Conservation (phyloP, 2,888 invertebrate species). For the Tanypteryx hageni region DNA sequence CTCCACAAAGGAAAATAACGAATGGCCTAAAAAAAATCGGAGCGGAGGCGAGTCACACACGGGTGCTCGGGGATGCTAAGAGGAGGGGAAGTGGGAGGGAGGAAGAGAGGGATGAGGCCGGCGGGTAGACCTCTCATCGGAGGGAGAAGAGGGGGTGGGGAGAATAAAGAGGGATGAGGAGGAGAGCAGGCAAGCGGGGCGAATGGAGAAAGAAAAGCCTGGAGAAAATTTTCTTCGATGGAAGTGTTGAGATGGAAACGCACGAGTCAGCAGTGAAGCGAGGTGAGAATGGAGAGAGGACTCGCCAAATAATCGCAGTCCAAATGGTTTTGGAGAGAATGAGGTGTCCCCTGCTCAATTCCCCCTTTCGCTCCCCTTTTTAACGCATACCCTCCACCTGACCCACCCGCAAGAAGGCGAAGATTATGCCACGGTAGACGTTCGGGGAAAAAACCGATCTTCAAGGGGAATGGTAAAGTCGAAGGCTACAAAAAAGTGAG, state of each 20-base stretch:
- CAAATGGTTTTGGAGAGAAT: too few species aligned
- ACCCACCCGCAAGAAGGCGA: too few species aligned
- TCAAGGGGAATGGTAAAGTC: too few species aligned
- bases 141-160: not conserved
- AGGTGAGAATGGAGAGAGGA: not conserved
- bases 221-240: not conserved
- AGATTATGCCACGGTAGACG: too few species aligned
- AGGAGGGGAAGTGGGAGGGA: not conserved
- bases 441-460: too few species aligned
- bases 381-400: not conserved
- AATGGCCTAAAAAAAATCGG: constrained; percentile 35
- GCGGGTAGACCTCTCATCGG: not conserved
- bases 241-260: not conserved
- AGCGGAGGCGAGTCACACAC: not conserved
- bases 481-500: too few species aligned
- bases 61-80: not conserved
- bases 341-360: not conserved
- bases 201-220: not conserved
- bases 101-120: not conserved
- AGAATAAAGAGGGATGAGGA: not conserved
- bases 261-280: not conserved
- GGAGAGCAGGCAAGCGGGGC: not conserved
- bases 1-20: not conserved
- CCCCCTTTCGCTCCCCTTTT: not conserved
- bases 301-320: not conserved